A percentile compares a stretch with the other conserved stretches of the same genome.
These are phyloP conservation scores for Bufo gargarizans DNA, from an alignment of 2,113 vertebrate species.

Conservation along the genomic window DNA sequence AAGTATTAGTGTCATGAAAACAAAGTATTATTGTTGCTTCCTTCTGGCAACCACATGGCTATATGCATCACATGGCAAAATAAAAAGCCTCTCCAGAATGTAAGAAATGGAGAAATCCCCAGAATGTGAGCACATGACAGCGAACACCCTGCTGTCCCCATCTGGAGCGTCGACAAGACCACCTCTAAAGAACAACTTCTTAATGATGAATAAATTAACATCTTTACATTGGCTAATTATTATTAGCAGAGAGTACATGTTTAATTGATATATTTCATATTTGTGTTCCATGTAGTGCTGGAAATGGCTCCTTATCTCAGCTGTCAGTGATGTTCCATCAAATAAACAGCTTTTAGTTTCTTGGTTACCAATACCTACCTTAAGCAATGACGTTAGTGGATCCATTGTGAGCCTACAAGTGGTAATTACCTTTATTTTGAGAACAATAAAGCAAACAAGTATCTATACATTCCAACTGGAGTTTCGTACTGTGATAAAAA, in stretches of 20 bases:
- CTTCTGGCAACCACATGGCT: constrained; percentile 46
- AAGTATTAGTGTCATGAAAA: constrained; percentile 34
- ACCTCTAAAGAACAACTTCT: not conserved
- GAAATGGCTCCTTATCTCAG: not conserved
- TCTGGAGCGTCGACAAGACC: not conserved
- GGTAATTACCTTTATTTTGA: not conserved
- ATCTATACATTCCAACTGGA: not conserved
- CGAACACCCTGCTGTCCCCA: constrained; percentile 10
- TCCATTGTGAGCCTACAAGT: not conserved
- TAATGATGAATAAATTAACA: not conserved
- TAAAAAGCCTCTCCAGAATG: constrained; percentile 35
- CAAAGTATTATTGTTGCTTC: constrained; percentile 22
- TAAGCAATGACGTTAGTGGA: not conserved
- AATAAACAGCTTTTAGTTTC: not conserved
- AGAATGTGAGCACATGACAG: constrained; percentile 16
- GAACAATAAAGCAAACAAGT: not conserved
- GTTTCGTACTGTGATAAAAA: not conserved
- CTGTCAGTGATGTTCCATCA: not conserved
- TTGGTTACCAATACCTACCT: not conserved
- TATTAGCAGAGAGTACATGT: too few relatives aligned
- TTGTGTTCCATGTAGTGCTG: not conserved
- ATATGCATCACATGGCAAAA: constrained; percentile 16
- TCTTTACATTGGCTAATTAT: too few relatives aligned
- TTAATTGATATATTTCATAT: not conserved
- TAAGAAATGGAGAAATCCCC: constrained; percentile 15